Evolutionary conservation across 2,888 invertebrate genomes (phyloP).

Genomic region (Amphipoea lucens): DNA sequence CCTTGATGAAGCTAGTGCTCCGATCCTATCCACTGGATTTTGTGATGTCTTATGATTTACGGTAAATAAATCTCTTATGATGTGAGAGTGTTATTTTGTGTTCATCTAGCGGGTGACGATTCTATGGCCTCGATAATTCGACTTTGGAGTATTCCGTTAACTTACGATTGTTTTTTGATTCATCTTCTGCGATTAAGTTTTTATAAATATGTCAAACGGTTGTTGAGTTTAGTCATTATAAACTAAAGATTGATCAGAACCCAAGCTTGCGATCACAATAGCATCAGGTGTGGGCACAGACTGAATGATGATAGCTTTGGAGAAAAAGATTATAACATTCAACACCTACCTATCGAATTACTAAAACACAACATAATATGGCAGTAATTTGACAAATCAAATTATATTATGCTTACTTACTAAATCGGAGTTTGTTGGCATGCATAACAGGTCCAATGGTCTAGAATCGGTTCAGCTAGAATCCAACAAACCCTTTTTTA

Average conservation of each 20-base stretch:
- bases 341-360: conserved; percentile 6
- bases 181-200: conserved; percentile 56
- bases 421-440: background rate
- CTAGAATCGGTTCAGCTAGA: background rate
- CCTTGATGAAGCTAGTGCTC: conserved; percentile 83
- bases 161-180: conserved; percentile 73
- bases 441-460: background rate
- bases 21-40: conserved; percentile 78
- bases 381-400: conserved; percentile 23
- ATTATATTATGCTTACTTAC: background rate
- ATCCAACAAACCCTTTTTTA: background rate
- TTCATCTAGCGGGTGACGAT: conserved; percentile 81
- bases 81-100: conserved; percentile 76
- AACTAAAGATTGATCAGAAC: conserved; percentile 21
- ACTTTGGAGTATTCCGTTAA: conserved; percentile 80
- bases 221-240: conserved; percentile 33
- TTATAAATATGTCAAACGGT: conserved; percentile 37
- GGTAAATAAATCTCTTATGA: conserved; percentile 81
- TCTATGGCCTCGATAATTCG: conserved; percentile 84
- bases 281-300: conserved; percentile 30
- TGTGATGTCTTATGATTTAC: conserved; percentile 83
- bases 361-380: conserved; percentile 7
- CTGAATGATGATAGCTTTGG: conserved; percentile 38
- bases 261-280: conserved; percentile 68
- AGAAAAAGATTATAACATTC: conserved; percentile 20